A percentile compares a stretch with the other conserved stretches of the same genome.
Conservation (phyloP, 2,797 vertebrate genomes). For the Dromococcyx pavoninus region DNA sequence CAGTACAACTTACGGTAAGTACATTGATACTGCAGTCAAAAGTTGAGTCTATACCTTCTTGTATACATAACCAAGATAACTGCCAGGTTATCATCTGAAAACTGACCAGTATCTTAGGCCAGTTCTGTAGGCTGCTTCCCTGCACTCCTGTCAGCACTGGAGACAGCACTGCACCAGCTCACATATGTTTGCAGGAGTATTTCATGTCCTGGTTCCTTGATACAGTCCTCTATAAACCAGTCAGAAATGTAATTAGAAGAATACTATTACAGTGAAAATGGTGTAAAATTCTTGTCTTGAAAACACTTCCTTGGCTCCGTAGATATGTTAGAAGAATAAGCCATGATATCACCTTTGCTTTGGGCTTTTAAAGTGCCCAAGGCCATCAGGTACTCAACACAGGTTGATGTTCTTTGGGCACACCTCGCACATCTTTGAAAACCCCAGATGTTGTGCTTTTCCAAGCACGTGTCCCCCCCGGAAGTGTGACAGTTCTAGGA, state of each 20-base stretch:
- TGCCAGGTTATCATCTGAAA: neutral
- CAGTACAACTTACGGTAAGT: neutral
- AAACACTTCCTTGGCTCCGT: neutral
- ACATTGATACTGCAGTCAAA: neutral
- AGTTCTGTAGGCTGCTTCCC: neutral
- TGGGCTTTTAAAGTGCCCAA: neutral
- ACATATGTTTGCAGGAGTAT: neutral
- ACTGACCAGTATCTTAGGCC: neutral
- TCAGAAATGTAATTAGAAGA: neutral
- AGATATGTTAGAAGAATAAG: neutral
- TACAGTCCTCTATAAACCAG: neutral
- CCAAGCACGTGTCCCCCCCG: neutral
- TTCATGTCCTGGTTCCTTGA: neutral
- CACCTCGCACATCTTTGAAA: neutral
- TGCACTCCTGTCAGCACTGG: neutral
- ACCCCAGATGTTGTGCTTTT: neutral
- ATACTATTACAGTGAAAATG: neutral
- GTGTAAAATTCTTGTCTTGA: neutral
- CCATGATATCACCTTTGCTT: neutral
- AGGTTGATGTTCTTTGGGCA: neutral
- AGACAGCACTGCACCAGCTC: neutral
- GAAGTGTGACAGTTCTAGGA: accelerated
- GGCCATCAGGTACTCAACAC: neutral
- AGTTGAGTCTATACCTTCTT: neutral
- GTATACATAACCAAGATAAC: neutral